Evolutionary conservation across 2,797 vertebrate species (phyloP).

Genomic region (Tadarida brasiliensis): DNA sequence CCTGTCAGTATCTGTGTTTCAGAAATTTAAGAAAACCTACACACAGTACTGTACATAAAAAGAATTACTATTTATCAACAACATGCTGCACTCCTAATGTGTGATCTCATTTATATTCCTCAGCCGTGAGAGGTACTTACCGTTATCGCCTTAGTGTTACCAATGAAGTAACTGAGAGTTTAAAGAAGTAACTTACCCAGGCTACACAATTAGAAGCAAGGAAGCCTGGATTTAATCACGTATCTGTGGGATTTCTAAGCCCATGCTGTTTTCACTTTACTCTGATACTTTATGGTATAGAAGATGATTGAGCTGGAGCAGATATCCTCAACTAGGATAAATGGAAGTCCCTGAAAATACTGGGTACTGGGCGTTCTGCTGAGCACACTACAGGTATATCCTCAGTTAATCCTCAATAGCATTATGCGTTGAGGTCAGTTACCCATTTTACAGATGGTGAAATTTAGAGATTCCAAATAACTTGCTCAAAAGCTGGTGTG

Average conservation of each 20-base stretch:
- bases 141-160: not conserved
- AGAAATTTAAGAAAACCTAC: slow-evolving; percentile 31
- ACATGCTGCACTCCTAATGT: not conserved
- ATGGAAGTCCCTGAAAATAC: not conserved
- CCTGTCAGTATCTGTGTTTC: not conserved
- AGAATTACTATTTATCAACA: not conserved
- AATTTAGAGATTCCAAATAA: not conserved
- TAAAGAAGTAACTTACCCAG: not conserved
- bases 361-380: not conserved
- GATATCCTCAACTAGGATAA: not conserved
- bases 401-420: not conserved
- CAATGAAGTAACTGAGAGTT: not conserved
- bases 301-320: not conserved
- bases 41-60: not conserved
- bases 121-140: not conserved
- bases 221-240: not conserved
- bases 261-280: not conserved
- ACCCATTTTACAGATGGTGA: not conserved
- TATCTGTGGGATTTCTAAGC: not conserved
- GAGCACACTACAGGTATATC: not conserved
- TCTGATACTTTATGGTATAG: not conserved
- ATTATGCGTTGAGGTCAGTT: not conserved
- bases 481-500: not conserved
- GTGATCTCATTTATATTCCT: not conserved
- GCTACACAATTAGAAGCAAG: not conserved